phyloP scores from a whole-genome alignment of 2,113 vertebrate species.

The Lophochroa leadbeateri region DNA sequence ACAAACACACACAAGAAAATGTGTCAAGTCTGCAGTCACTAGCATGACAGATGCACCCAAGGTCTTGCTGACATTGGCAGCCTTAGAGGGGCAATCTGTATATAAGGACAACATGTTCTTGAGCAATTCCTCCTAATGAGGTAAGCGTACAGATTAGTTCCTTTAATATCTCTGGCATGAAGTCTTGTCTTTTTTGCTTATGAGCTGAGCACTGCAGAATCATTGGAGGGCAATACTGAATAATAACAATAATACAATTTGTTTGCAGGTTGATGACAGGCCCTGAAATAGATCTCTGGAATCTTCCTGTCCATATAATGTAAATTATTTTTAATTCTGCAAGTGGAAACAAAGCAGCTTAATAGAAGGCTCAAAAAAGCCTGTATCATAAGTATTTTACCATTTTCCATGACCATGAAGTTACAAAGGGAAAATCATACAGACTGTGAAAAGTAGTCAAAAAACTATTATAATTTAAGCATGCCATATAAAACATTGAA shows the following conservation, averaged over 20 bases:
- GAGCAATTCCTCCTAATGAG: constrained; percentile 27
- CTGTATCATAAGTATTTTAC: neutral
- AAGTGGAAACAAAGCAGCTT: neutral
- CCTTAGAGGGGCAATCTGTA: constrained; percentile 30
- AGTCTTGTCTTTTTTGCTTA: neutral
- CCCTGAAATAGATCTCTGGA: neutral
- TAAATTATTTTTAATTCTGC: neutral
- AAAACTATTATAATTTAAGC: neutral
- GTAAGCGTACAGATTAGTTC: neutral
- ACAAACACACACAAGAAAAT: neutral
- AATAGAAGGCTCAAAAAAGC: neutral
- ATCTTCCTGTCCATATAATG: neutral
- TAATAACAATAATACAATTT: neutral
- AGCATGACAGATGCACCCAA: constrained; percentile 47
- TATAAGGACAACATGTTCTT: neutral
- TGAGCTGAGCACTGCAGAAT: neutral
- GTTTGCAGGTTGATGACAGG: neutral
- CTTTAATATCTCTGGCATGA: constrained; percentile 15
- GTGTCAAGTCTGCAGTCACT: neutral
- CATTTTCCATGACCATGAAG: neutral
- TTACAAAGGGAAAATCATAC: neutral
- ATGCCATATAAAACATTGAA: neutral
- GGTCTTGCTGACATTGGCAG: constrained; percentile 64
- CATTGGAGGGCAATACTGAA: neutral
- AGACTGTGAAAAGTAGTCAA: neutral